phyloP scores from a whole-genome alignment of 2,113 vertebrate species.

The Psilopsiagon aymara region DNA sequence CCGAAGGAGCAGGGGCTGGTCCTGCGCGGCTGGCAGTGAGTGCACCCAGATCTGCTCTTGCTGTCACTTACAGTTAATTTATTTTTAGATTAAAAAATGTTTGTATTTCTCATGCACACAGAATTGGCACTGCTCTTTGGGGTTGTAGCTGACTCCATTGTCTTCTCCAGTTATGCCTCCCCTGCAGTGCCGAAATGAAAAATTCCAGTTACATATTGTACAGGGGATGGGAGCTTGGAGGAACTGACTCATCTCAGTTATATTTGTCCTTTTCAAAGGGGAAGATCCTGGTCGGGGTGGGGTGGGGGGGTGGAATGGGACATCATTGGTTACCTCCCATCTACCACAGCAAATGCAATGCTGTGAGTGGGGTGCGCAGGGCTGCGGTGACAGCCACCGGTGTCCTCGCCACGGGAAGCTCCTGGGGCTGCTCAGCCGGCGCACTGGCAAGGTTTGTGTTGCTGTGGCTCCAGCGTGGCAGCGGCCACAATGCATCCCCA shows the following conservation, averaged over 20 bases:
- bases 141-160: constrained; percentile 47
- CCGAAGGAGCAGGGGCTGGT: neutral
- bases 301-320: neutral
- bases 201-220: constrained; percentile 30
- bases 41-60: neutral
- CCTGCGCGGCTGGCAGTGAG: neutral
- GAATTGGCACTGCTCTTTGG: constrained; percentile 5
- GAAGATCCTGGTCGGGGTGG: neutral
- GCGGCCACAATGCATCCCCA: neutral
- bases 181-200: constrained; percentile 33
- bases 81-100: constrained; percentile 48
- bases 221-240: constrained; percentile 28
- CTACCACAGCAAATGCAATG: fast-evolving
- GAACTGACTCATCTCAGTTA: constrained; percentile 51
- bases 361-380: neutral
- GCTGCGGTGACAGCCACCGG: neutral
- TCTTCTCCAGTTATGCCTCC: constrained; percentile 42
- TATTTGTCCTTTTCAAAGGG: constrained; percentile 9
- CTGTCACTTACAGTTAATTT: neutral
- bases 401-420: neutral
- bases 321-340: neutral
- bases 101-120: constrained; percentile 6
- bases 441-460: neutral
- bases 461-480: fast-evolving
- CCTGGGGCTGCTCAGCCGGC: neutral